Conservation (phyloP, 1,140 invertebrate species). For the Lepidurus arcticus region DNA sequence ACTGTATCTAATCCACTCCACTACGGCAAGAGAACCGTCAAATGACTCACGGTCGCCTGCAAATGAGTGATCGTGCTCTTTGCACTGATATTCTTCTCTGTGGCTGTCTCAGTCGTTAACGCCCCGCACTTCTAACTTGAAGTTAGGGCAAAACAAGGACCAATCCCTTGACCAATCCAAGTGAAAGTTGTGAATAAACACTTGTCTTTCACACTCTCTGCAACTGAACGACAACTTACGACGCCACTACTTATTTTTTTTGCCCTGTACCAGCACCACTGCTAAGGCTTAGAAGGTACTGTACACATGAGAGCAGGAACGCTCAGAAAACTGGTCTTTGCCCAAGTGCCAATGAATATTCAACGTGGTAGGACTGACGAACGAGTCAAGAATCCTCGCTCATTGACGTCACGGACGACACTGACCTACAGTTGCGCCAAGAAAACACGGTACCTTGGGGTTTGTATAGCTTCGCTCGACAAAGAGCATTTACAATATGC, state of each 20-base stretch:
- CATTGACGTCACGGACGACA: too few relatives aligned
- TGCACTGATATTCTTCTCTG: neutral
- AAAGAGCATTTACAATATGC: neutral
- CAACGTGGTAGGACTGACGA: too few relatives aligned
- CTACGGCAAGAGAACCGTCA: neutral
- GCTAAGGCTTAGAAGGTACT: too few relatives aligned
- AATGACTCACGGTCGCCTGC: neutral
- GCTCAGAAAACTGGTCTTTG: too few relatives aligned
- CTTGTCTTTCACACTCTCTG: neutral
- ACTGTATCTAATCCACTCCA: neutral
- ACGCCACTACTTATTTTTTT: neutral
- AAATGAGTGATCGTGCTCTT: neutral
- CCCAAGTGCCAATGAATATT: too few relatives aligned
- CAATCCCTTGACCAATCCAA: too few relatives aligned
- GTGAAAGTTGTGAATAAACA: conserved; percentile 3
- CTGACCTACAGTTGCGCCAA: too few relatives aligned
- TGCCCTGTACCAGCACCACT: too few relatives aligned
- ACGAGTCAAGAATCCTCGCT: too few relatives aligned
- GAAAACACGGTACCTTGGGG: too few relatives aligned
- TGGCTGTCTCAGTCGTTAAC: neutral
- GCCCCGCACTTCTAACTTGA: neutral
- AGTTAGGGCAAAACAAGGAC: neutral
- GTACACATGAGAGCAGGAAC: too few relatives aligned
- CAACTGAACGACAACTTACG: neutral
- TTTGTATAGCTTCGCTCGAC: neutral